Conservation (phyloP, 2,797 vertebrate species). For the Enteromius trimaculatus region DNA sequence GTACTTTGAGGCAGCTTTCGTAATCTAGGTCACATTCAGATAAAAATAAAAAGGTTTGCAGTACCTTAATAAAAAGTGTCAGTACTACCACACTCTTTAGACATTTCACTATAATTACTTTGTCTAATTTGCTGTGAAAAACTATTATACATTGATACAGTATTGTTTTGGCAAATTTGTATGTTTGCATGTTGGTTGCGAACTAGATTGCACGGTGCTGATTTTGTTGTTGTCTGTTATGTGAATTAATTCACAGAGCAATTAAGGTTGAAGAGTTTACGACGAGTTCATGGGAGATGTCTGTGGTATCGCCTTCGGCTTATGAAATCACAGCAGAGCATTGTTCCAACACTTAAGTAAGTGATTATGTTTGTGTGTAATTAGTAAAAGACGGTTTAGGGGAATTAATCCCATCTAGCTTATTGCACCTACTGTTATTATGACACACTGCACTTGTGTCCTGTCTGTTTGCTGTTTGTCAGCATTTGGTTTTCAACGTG, state of each 20-base stretch:
- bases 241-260: slow-evolving; percentile 80
- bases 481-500: not conserved
- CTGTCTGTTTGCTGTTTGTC: not conserved
- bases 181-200: not conserved
- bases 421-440: no score
- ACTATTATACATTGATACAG: not conserved
- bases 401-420: not conserved
- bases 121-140: not conserved
- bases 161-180: not conserved
- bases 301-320: slow-evolving; percentile 95
- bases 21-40: slow-evolving; percentile 6
- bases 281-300: slow-evolving; percentile 95
- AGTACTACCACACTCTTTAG: not conserved
- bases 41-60: not conserved
- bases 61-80: not conserved
- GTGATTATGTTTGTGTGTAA: slow-evolving; percentile 59
- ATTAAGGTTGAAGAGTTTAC: slow-evolving; percentile 93
- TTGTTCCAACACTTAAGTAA: slow-evolving; percentile 95
- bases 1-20: not conserved
- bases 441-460: not conserved
- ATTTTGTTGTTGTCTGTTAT: not conserved
- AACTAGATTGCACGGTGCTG: not conserved
- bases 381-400: not conserved
- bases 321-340: slow-evolving; percentile 95
- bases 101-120: not conserved